A percentile compares a stretch with the other conserved stretches of the same genome.
phyloP scores from a whole-genome alignment of 1,140 invertebrate genomes.

The Bilobella aurantiaca region DNA sequence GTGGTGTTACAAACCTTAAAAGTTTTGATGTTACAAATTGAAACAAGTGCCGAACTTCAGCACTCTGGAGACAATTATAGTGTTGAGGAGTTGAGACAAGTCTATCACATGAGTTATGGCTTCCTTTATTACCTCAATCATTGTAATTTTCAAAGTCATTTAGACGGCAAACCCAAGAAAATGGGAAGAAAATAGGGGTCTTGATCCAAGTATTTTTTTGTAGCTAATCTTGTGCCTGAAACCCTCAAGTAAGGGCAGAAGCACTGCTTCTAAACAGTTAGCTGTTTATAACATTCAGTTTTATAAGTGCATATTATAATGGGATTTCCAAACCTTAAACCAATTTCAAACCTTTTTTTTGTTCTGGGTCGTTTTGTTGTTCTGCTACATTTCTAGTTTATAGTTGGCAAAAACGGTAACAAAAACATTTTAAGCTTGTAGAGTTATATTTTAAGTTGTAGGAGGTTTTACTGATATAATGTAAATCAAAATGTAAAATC shows the following conservation, averaged over 20 bases:
- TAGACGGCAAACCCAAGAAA: too few species aligned
- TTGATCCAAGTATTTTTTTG: not conserved
- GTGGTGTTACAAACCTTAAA: too few species aligned
- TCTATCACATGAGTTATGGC: constrained; percentile 33
- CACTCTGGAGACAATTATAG: constrained; percentile 12
- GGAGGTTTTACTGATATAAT: too few species aligned
- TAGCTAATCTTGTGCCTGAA: not conserved
- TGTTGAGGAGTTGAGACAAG: constrained; percentile 14
- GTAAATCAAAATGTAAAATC: too few species aligned
- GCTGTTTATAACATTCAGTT: not conserved
- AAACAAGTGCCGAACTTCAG: constrained; percentile 19
- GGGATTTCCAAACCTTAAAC: too few species aligned
- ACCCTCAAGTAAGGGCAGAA: not conserved
- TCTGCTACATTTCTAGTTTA: too few species aligned
- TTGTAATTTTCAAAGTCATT: constrained; percentile 24
- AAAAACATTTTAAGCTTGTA: too few species aligned
- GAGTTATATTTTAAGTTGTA: too few species aligned
- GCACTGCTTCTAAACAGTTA: not conserved
- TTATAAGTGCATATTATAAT: not conserved
- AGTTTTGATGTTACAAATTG: constrained; percentile 9
- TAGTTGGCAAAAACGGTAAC: too few species aligned
- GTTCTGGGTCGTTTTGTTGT: too few species aligned
- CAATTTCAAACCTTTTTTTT: too few species aligned
- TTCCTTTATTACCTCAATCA: constrained; percentile 25
- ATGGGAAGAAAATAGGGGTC: too few species aligned